phyloP scores from a whole-genome alignment of 1,140 invertebrate genomes.

The Bombus huntii region DNA sequence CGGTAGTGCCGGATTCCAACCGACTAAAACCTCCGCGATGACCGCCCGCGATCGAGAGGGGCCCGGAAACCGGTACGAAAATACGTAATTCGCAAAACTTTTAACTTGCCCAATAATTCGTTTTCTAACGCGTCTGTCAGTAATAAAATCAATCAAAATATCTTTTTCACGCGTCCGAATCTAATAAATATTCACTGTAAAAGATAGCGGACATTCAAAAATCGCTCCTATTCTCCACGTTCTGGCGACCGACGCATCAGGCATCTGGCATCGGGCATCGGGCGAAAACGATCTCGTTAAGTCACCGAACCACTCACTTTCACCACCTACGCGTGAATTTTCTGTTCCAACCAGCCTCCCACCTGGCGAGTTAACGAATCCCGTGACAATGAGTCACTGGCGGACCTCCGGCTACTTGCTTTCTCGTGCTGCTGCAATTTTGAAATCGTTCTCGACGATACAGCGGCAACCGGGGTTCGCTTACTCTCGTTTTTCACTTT shows the following conservation, averaged over 20 bases:
- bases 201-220: not conserved
- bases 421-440: conserved; percentile 33
- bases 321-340: conserved; percentile 74
- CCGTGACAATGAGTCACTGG: conserved; percentile 65
- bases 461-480: not conserved
- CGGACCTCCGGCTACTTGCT: conserved; percentile 47
- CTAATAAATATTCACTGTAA: too few species aligned
- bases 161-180: too few species aligned
- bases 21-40: too few species aligned
- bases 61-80: too few species aligned
- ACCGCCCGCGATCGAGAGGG: too few species aligned
- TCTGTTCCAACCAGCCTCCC: conserved; percentile 38
- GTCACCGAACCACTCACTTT: conserved; percentile 72
- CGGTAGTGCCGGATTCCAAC: too few species aligned
- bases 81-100: too few species aligned
- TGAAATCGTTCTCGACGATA: conserved; percentile 13
- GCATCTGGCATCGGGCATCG: not conserved
- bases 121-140: too few species aligned
- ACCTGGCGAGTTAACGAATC: conserved; percentile 18
- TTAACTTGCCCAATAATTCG: too few species aligned
- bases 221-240: conserved; percentile 37
- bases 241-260: conserved; percentile 22
- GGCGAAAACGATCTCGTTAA: conserved; percentile 55
- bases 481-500: conserved; percentile 63
- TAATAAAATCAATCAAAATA: too few species aligned